Conservation (phyloP, 2,797 vertebrate genomes). For the Sphenodon punctatus region DNA sequence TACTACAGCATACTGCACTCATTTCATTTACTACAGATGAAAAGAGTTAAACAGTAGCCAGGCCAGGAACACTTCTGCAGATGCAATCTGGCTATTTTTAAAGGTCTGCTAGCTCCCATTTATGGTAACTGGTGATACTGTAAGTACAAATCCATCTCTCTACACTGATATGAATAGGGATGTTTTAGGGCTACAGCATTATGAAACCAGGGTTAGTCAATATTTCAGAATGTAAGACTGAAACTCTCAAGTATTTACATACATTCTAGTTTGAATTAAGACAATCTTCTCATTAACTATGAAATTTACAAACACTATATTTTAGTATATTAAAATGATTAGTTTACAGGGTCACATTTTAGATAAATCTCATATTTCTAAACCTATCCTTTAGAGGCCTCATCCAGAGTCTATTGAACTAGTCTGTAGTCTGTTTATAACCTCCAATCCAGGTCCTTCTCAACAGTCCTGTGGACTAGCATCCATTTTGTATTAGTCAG, state of each 20-base stretch:
- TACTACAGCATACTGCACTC: not conserved
- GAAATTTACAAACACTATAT: not conserved
- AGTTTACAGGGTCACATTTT: conserved; percentile 8
- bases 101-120: not conserved
- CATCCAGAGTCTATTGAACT: not conserved
- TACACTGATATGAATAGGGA: not conserved
- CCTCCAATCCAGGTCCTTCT: too few relatives aligned
- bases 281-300: conserved; percentile 6
- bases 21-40: not conserved
- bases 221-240: not conserved
- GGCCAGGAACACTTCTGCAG: not conserved
- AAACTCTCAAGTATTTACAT: not conserved
- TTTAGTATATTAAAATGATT: conserved; percentile 24
- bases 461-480: too few relatives aligned
- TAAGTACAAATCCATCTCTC: conserved; percentile 12
- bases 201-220: conserved; percentile 16
- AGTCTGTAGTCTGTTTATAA: too few relatives aligned
- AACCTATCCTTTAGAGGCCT: conserved; percentile 27
- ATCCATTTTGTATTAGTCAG: too few relatives aligned
- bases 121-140: not conserved
- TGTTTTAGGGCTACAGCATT: not conserved
- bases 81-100: not conserved
- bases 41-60: not conserved
- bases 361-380: conserved; percentile 18
- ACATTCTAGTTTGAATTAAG: conserved; percentile 17